phyloP scores from a whole-genome alignment of 2,113 vertebrate genomes.

The Orthonyx spaldingii region DNA sequence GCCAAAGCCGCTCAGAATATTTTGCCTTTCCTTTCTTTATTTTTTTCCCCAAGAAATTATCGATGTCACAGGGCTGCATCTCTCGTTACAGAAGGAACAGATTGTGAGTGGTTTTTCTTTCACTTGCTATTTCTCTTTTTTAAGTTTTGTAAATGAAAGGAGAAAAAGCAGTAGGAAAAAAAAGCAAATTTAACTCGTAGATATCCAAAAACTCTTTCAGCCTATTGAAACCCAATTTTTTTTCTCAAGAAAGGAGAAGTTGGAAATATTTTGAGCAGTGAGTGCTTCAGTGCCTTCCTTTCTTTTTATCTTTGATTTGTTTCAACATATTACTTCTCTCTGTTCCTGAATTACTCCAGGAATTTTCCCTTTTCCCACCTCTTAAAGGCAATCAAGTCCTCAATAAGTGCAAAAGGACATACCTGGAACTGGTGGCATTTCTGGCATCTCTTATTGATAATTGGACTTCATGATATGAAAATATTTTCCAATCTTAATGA shows the following conservation, averaged over 20 bases:
- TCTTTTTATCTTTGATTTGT: not conserved
- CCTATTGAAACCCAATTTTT: not conserved
- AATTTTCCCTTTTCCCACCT: not conserved
- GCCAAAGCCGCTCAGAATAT: not conserved
- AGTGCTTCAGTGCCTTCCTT: not conserved
- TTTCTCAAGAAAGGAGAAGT: not conserved
- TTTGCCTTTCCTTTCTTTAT: not conserved
- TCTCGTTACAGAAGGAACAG: not conserved
- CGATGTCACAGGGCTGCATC: not conserved
- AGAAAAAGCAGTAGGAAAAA: not conserved
- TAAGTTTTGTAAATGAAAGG: not conserved
- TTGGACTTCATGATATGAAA: not conserved
- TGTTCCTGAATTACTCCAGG: not conserved
- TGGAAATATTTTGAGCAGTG: not conserved
- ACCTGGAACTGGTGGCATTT: not conserved
- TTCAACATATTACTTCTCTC: not conserved
- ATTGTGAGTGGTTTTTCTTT: not conserved
- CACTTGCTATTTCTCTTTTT: not conserved
- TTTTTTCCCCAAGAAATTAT: not conserved
- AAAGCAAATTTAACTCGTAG: not conserved
- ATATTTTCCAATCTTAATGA: not conserved
- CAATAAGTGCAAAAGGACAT: not conserved
- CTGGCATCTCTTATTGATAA: not conserved
- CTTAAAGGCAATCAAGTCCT: not conserved
- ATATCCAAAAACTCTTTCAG: not conserved